Percentiles rank a stretch among this genome's conserved stretches.
Conservation (phyloP, 2,888 invertebrate genomes). For the Lymantria monacha region DNA sequence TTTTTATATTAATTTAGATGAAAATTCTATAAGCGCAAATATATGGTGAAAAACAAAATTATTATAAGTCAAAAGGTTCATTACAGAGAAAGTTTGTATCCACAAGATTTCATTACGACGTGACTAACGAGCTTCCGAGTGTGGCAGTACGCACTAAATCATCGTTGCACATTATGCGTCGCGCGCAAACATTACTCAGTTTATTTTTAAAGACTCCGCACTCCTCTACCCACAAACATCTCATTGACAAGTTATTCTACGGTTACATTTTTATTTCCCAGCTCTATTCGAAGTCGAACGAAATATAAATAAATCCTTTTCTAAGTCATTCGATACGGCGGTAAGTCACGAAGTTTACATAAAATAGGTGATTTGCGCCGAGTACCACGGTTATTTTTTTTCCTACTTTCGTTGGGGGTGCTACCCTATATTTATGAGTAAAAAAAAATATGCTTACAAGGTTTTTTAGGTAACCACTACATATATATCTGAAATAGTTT, state of each 20-base stretch:
- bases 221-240: constrained; percentile 52
- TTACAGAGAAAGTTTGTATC: constrained; percentile 36
- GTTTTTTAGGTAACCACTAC: constrained; percentile 47
- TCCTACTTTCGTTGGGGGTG: constrained; percentile 55
- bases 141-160: constrained; percentile 53
- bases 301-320: constrained; percentile 76
- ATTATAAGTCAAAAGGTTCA: constrained; percentile 25
- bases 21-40: too few species aligned
- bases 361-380: constrained; percentile 78
- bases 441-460: constrained; percentile 75
- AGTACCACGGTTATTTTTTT: constrained; percentile 69
- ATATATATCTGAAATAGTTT: constrained; percentile 52
- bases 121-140: constrained; percentile 52
- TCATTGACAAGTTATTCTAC: constrained; percentile 59
- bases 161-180: constrained; percentile 46
- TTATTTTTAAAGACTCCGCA: constrained; percentile 56
- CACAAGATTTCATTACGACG: constrained; percentile 37
- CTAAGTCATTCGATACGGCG: constrained; percentile 79
- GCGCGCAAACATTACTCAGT: constrained; percentile 34
- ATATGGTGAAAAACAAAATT: constrained; percentile 11
- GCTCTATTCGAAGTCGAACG: constrained; percentile 43
- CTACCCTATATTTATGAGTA: constrained; percentile 56
- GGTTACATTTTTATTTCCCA: constrained; percentile 48
- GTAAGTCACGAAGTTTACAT: constrained; percentile 81
- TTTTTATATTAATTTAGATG: too few species aligned